A percentile compares a stretch with the other conserved stretches of the same genome.
Evolutionary conservation across 2,113 vertebrate genomes (phyloP).

Genomic region (Podocnemis expansa): DNA sequence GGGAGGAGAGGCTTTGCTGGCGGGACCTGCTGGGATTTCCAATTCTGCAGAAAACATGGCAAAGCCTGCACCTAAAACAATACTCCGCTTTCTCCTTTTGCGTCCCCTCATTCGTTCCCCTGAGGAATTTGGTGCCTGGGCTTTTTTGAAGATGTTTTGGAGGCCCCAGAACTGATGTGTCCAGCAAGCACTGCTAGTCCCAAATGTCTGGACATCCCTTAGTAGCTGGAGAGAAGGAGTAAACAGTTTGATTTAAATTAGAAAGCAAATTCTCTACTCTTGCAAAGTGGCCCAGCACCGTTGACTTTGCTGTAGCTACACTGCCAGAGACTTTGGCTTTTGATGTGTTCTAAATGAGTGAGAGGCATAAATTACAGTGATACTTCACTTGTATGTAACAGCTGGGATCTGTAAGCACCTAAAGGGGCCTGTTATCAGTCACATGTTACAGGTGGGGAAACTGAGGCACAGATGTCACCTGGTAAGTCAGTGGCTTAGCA

Average conservation of each 20-base stretch:
- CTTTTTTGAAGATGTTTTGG: too few relatives aligned
- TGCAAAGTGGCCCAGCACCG: background rate
- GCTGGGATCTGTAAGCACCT: too few relatives aligned
- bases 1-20: background rate
- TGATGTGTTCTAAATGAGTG: too few relatives aligned
- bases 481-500: background rate
- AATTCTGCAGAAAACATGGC: background rate
- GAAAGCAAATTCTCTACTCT: background rate
- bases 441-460: too few relatives aligned
- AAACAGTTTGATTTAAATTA: background rate
- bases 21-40: background rate
- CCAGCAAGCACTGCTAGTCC: background rate
- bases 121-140: too few relatives aligned
- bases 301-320: background rate
- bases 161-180: too few relatives aligned
- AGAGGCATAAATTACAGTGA: too few relatives aligned
- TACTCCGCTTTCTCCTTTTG: background rate
- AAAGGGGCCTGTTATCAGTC: too few relatives aligned
- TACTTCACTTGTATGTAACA: too few relatives aligned
- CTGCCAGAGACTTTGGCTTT: too few relatives aligned
- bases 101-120: background rate
- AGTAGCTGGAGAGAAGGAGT: too few relatives aligned
- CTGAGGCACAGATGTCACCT: too few relatives aligned
- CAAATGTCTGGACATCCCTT: background rate
- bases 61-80: background rate